Base-by-base conservation (phyloP, 2,113 vertebrate species). In the Eretmochelys imbricata region DNA sequence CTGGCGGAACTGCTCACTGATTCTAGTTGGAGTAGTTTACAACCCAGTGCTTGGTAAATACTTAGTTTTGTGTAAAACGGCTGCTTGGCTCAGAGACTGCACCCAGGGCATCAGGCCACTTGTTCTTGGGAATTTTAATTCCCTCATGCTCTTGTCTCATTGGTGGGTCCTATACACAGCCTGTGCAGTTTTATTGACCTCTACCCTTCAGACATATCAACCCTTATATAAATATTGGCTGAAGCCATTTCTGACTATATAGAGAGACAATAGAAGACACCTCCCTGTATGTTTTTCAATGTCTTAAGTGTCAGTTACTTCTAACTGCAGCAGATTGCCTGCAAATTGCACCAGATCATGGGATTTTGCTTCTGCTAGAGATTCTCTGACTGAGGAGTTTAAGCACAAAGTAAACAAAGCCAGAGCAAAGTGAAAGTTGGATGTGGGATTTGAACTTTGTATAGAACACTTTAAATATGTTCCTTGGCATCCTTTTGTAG, bases 21-120 rank as follows among this genome's bases (percentile, higher is more conserved):
- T 96, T 90, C 31, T 48, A 88, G 65, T 90, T 92, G 89, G 16
- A 83, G 53, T 95, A 53, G 59, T 94, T 96, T 94, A 88, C 48
- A 27, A 5, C 57, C 76, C 62, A 53, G 46, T n/a, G n/a, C 80
- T 93, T 88, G 93, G 94, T 93, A 92, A 86, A 38, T 12, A 38
- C 86, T 86, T 81, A n/a, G 53, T 6, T 6, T 46, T 59, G 25
- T 22, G 22, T 2, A 11, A 14, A 82, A 53, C 3, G 29, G 22
- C 31, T 35, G 51, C 27, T 85, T 78, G 57, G 16, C 81, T 78
- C 38, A 12, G 46, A 25, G 62, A 7, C 51, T 31, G 4, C 22
- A 5, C 53, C 55, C 80, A 19, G 76, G 0, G 8, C 11, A 38
- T 69, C 9, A 2, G 27, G 8, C 29, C 31, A 1, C 48, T 79